Conservation (phyloP, 2,113 vertebrate genomes). For the Corythornis vintsioides region DNA sequence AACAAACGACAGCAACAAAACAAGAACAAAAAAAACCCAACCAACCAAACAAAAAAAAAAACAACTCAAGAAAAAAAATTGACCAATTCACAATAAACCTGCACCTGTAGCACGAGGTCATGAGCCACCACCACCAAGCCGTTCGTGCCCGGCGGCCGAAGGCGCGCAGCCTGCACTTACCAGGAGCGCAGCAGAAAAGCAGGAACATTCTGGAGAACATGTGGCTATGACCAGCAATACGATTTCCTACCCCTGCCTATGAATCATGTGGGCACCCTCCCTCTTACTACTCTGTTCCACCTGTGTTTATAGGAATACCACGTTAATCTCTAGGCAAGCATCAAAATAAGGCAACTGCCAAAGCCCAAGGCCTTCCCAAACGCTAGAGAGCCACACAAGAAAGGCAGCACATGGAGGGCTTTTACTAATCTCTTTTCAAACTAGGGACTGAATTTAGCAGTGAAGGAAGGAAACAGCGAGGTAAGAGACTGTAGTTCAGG, state of each 20-base stretch:
- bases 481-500: neutral
- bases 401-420: neutral
- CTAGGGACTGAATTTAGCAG: neutral
- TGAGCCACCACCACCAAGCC: neutral
- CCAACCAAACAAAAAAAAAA: neutral
- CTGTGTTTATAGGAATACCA: conserved; percentile 8
- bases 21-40: neutral
- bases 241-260: neutral
- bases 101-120: neutral
- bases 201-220: neutral
- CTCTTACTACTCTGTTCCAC: neutral
- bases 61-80: no score
- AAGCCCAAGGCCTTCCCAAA: conserved; percentile 18
- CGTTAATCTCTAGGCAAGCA: neutral
- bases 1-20: neutral
- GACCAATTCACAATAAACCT: neutral
- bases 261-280: conserved; percentile 13
- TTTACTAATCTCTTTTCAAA: neutral
- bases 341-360: conserved; percentile 17
- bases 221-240: neutral
- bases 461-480: neutral
- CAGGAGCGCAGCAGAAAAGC: neutral
- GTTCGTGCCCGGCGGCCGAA: fast-evolving
- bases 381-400: neutral
- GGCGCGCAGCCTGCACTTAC: neutral